Conservation (phyloP, 2,888 invertebrate genomes). For the Phyllotreta striolata region DNA sequence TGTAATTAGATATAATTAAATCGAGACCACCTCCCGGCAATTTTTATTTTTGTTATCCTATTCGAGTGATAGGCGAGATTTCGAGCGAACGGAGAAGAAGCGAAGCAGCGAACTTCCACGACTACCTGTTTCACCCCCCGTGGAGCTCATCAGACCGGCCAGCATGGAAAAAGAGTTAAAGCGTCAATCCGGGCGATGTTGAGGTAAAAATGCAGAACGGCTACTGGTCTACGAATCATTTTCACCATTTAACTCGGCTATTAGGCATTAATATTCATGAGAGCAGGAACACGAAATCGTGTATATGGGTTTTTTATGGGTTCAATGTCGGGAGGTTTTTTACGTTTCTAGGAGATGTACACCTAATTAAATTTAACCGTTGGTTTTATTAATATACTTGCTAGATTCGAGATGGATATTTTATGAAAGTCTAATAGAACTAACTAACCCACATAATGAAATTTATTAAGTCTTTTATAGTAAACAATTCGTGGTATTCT, state of each 20-base stretch:
- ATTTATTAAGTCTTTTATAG: no score
- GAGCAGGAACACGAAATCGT: constrained; percentile 21
- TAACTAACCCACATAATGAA: no score
- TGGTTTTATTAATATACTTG: no score
- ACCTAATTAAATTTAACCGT: no score
- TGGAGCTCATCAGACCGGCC: constrained; percentile 43
- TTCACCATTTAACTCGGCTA: constrained; percentile 18
- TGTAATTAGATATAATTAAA: constrained; percentile 32
- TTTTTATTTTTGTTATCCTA: constrained; percentile 15
- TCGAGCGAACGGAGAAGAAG: constrained; percentile 23
- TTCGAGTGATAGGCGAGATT: constrained; percentile 31
- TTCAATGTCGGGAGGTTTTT: no score
- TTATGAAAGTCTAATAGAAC: no score
- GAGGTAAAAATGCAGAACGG: constrained; percentile 38
- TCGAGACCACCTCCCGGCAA: constrained; percentile 38
- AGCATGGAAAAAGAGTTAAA: constrained; percentile 42
- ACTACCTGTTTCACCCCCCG: constrained; percentile 47
- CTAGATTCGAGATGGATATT: no score
- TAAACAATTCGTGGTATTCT: no score
- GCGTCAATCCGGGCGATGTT: constrained; percentile 39
- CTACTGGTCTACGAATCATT: constrained; percentile 40
- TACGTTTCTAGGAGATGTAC: no score
- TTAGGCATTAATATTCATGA: constrained; percentile 27
- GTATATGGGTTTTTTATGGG: background rate
- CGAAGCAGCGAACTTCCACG: constrained; percentile 21